Percentiles rank a stretch among this genome's conserved stretches.
Conservation (phyloP, 1,140 invertebrate species). For the Spodoptera litura region DNA sequence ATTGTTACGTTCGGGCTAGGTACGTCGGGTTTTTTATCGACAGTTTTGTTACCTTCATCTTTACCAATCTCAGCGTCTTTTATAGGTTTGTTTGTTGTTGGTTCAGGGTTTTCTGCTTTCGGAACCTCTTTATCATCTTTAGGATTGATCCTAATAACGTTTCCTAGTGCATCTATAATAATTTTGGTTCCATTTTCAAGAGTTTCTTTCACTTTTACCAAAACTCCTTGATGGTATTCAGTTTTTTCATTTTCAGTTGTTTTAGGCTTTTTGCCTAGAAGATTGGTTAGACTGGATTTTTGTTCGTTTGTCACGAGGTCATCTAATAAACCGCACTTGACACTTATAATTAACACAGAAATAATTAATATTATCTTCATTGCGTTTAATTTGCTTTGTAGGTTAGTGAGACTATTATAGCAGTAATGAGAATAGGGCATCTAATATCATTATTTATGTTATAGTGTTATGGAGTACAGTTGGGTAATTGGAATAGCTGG, state of each 20-base stretch:
- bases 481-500: not conserved
- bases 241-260: not conserved
- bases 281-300: not conserved
- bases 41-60: not conserved
- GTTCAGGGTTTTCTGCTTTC: not conserved
- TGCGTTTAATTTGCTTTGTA: not conserved
- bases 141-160: not conserved
- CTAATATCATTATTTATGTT: not conserved
- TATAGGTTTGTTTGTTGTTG: not conserved
- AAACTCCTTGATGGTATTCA: not conserved
- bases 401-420: not conserved
- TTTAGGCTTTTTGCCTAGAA: not conserved
- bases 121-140: not conserved
- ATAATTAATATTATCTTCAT: constrained; percentile 17
- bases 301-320: not conserved
- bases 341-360: not conserved
- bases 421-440: not conserved
- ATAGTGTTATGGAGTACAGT: not conserved
- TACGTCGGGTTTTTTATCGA: not conserved
- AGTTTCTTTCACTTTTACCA: constrained; percentile 14
- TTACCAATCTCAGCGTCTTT: not conserved
- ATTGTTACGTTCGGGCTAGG: not conserved
- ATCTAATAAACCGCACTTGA: not conserved
- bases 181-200: constrained; percentile 16
- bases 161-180: constrained; percentile 16